Evolutionary conservation across 2,888 invertebrate genomes (phyloP), one percentile per base, ranked within the genome.

Genomic region (Drosophila falleni): DNA sequence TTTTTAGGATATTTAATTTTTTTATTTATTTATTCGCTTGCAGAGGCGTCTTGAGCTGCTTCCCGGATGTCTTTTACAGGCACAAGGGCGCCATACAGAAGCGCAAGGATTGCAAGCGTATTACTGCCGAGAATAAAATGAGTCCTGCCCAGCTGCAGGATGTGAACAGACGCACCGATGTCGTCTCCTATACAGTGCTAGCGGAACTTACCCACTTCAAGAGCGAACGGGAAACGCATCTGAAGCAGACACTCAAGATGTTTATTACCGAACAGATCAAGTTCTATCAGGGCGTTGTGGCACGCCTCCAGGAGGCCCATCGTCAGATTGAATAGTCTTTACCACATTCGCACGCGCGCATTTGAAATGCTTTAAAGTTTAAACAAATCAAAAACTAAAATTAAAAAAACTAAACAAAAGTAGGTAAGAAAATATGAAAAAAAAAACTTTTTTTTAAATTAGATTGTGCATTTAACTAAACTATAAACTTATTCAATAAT

Each of bases 121-220:
- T 96, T 84, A 95, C 94, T 3, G 90, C 95, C 37, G 98, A 98
- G 90, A 96, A 96, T 80, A 97, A 97, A 93, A 96, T 98, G 95
- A 96, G 96, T 81, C 95, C 96, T 69, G 94, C 95, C 16, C 97
- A 97, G 90, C 93, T 97, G 72, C 95, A 96, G 75, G 97, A 96
- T 90, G 96, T 98, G 11, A 94, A 96, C 73, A 95, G 96, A 80
- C 94, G 98, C 85, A 97, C 97, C 0, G 98, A 99, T 92, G 95
- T 97, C 15, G 96, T 99, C 89, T 97, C 98, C 0, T 98, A 98
- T 91, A 96, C 98, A 1, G 95, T 98, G 70, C 95, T 99, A 91
- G 98, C 99, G 60, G 99, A 99, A 94, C 96, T 99, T 83, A 96
- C 96, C 84, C 98, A 99, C 92, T 98, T 99, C 92, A 97, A 98